Percentiles rank a stretch among this genome's conserved stretches.
Conservation (phyloP, 2,888 invertebrate genomes). For the Tenthredo amoena region DNA sequence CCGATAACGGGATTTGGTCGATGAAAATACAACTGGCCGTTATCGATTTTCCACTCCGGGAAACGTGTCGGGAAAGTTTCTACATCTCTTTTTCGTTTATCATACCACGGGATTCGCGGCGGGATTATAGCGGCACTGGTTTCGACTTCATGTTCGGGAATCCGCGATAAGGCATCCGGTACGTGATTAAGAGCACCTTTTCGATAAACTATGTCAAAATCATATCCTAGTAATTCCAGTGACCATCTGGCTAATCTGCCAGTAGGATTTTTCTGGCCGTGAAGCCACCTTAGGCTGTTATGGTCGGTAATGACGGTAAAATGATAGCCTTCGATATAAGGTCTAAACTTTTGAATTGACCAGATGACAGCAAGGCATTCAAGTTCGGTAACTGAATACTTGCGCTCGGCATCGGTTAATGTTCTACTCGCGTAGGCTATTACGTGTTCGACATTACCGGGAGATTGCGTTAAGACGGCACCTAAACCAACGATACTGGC, state of each 20-base stretch:
- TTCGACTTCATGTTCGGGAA: no score
- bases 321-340: constrained; percentile 61
- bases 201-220: no score
- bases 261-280: constrained; percentile 59
- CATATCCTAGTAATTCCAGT: constrained; percentile 37
- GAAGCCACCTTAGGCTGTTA: constrained; percentile 61
- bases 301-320: constrained; percentile 62
- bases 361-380: constrained; percentile 30
- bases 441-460: constrained; percentile 52
- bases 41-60: neutral
- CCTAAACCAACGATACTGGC: constrained; percentile 57
- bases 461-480: constrained; percentile 52
- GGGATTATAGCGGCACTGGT: no score
- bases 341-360: constrained; percentile 59
- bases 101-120: no score
- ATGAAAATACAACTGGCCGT: neutral
- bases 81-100: neutral
- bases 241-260: constrained; percentile 58
- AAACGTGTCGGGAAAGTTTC: neutral
- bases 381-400: constrained; percentile 47
- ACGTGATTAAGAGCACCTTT: no score
- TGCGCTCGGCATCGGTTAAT: constrained; percentile 50
- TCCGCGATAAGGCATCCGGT: no score
- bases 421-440: constrained; percentile 58
- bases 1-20: neutral